Evolutionary conservation across 2,888 invertebrate genomes (phyloP), one percentile per base, ranked within the genome.

Genomic region (Rhorus exstirpatorius): DNA sequence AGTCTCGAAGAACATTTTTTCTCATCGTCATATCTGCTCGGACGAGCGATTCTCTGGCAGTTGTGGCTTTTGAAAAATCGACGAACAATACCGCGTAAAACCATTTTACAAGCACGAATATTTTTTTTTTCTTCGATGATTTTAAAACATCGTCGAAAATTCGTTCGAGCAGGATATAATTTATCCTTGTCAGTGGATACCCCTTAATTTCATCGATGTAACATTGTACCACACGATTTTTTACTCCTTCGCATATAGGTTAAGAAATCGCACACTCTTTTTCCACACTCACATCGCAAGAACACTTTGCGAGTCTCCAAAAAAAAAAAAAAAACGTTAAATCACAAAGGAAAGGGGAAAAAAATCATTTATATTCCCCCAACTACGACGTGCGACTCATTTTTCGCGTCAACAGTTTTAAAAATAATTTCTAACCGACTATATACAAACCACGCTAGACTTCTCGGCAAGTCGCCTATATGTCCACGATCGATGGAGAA

Each of bases 1-100:
- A 86, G 82, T 53, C 91, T 80, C 44, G 24, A 31, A 8, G 46
- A 49, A 14, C 4, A 49, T 10, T 70, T 71, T 51, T 71, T 24
- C 14, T 67, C 55, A 63, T 77, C 35, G 41, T 63, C 51, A 38
- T 41, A 61, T 46, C 21, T 46, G 38, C 19, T 44, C 24, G 12
- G 38, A 35, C 49, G 24, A 41, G 14, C 12, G 63, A 67, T 60
- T 24, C 38, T 75, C 49, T 24, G 8, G 3, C 44, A 51, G 35
- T 79, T 71, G 53, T 75, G 70, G 51, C 53, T 67, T 60, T 38
- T 82, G 12, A 67, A 12, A 46, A 83, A 67, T 26, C 79, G 79
- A 49, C 19, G 53, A 38, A 79, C 21, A n/a, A 26, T 63, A 46
- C 63, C 17, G 26, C 72, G 79, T 51, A 68, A 17, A 51, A 79